Evolutionary conservation across 2,888 invertebrate genomes (phyloP).

Genomic region (Resseliella maxima): DNA sequence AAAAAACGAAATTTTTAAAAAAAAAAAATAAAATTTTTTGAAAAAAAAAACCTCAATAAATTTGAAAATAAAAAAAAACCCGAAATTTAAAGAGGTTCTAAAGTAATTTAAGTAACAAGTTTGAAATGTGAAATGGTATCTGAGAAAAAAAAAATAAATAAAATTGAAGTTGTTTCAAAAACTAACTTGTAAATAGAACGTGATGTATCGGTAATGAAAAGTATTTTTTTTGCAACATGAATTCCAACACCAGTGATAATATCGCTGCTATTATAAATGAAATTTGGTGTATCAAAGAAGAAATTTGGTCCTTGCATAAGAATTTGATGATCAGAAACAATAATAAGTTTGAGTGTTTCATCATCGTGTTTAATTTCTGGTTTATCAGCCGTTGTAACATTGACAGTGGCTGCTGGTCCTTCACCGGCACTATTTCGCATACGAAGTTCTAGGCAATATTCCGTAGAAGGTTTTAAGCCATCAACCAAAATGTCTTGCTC

Average conservation of each 20-base stretch:
- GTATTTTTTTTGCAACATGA: slow-evolving; percentile 77
- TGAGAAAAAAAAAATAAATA: background rate
- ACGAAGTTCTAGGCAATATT: slow-evolving; percentile 81
- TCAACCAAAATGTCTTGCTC: slow-evolving; percentile 81
- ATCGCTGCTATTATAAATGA: slow-evolving; percentile 63
- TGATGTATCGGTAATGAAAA: slow-evolving; percentile 82
- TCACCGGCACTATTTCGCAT: slow-evolving; percentile 85
- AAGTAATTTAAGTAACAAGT: too few species aligned
- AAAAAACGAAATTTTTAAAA: too few species aligned
- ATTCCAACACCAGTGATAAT: slow-evolving; percentile 77
- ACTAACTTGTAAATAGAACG: slow-evolving; percentile 72
- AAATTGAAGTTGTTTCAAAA: slow-evolving; percentile 58
- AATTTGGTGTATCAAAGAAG: slow-evolving; percentile 59
- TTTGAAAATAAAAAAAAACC: too few species aligned
- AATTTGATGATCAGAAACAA: slow-evolving; percentile 77
- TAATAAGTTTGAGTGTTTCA: slow-evolving; percentile 68
- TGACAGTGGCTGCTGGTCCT: slow-evolving; percentile 76
- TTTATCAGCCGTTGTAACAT: slow-evolving; percentile 74
- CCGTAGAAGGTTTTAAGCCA: slow-evolving; percentile 76
- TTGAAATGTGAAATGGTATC: too few species aligned
- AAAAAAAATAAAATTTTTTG: background rate
- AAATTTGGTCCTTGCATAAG: slow-evolving; percentile 72
- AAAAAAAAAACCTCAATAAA: too few species aligned
- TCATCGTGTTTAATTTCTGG: slow-evolving; percentile 59
- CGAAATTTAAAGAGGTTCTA: too few species aligned